Evolutionary conservation across 2,113 vertebrate species (phyloP).

Genomic region (Cyanoliseus patagonus): DNA sequence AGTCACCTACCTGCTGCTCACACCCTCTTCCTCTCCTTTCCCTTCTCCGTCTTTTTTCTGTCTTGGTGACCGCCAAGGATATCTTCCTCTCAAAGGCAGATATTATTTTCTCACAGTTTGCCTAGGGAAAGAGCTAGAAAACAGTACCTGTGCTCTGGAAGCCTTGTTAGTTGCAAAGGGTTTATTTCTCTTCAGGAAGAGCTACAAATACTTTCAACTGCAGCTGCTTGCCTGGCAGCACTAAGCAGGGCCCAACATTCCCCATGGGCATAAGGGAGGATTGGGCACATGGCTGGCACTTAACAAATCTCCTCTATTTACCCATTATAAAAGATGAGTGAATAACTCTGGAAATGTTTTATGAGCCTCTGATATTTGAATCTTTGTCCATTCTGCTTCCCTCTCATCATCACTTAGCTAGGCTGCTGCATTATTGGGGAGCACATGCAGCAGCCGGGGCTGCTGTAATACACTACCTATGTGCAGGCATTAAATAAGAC

Average conservation of each 20-base stretch:
- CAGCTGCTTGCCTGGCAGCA: neutral
- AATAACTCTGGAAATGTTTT: neutral
- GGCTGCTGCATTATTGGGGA: neutral
- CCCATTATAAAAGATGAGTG: neutral
- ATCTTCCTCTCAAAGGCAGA: neutral
- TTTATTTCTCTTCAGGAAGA: neutral
- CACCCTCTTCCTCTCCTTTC: neutral
- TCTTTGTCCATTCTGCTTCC: neutral
- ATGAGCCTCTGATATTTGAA: neutral
- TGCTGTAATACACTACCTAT: neutral
- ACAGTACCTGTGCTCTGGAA: neutral
- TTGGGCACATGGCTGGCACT: neutral
- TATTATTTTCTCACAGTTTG: neutral
- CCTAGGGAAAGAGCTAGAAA: neutral
- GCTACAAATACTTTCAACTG: neutral
- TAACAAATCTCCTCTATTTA: neutral
- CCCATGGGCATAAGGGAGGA: neutral
- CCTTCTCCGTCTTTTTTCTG: neutral
- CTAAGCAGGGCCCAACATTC: neutral
- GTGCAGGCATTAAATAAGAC: neutral
- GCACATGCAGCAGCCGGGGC: neutral
- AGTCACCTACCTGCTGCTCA: neutral
- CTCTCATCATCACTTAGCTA: neutral
- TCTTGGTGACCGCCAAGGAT: neutral
- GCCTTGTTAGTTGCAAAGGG: neutral